Conservation (phyloP, 1,140 invertebrate species). For the Heliconius eleuchia region DNA sequence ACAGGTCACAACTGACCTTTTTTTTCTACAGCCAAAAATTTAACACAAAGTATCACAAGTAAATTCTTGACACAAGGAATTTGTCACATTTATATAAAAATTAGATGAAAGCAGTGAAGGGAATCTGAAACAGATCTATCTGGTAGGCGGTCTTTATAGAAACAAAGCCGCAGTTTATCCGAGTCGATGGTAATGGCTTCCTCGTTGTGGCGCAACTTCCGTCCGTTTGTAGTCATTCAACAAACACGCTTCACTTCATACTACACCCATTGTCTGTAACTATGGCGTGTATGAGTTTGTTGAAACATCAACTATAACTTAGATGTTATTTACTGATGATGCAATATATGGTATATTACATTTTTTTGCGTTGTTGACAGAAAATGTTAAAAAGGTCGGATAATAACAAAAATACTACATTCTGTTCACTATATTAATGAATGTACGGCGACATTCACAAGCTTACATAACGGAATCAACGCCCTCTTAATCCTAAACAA, state of each 20-base stretch:
- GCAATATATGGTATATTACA: not conserved
- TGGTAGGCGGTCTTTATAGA: no score
- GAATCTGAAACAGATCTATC: not conserved
- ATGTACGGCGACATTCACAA: no score
- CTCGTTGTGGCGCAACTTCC: not conserved
- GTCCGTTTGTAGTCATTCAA: not conserved
- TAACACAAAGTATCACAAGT: no score
- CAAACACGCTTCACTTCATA: not conserved
- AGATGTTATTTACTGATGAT: not conserved
- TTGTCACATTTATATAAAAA: not conserved
- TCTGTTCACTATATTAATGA: no score
- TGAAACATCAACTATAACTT: not conserved
- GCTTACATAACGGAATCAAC: no score
- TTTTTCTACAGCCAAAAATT: no score
- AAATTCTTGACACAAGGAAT: no score
- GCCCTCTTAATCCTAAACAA: no score
- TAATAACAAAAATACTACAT: no score
- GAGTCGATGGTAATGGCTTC: not conserved
- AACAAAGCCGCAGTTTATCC: not conserved
- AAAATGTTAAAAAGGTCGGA: not conserved
- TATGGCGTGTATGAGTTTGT: not conserved
- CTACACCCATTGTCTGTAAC: not conserved
- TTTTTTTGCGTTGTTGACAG: not conserved
- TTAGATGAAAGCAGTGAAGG: not conserved
- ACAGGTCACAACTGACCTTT: no score